A percentile compares a stretch with the other conserved stretches of the same genome.
phyloP scores from a whole-genome alignment of 2,113 vertebrate genomes.

The Mohoua ochrocephala region DNA sequence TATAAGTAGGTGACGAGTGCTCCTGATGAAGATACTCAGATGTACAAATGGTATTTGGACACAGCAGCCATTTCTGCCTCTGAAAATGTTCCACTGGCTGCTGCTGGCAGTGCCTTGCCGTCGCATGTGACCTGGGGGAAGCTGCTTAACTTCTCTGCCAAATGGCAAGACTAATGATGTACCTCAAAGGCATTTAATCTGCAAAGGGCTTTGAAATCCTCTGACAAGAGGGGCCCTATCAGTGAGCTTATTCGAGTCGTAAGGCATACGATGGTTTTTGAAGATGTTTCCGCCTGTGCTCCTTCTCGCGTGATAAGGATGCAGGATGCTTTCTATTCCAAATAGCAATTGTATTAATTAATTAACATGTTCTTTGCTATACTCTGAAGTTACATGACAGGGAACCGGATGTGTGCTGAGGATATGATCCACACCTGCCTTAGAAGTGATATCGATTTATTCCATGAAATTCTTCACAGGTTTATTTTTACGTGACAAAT shows the following conservation, averaged over 20 bases:
- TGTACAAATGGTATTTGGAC: neutral
- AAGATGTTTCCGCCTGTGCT: neutral
- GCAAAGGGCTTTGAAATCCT: neutral
- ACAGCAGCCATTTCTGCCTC: neutral
- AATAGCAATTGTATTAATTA: neutral
- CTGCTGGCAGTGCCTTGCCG: neutral
- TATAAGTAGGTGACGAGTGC: neutral
- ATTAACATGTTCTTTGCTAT: neutral
- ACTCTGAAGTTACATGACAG: neutral
- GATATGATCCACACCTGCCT: neutral
- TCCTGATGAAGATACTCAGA: neutral
- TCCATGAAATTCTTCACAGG: neutral
- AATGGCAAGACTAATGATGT: neutral
- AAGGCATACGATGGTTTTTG: neutral
- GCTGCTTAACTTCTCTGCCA: neutral
- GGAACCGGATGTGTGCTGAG: neutral
- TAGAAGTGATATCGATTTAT: neutral
- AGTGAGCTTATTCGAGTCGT: neutral
- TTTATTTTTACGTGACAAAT: neutral
- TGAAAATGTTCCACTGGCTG: neutral
- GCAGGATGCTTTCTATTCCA: neutral
- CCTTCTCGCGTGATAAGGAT: neutral
- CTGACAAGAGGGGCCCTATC: neutral
- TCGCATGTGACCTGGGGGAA: neutral
- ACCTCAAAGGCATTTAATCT: neutral